Conservation (phyloP, 30 jellyfish, hydroid and myxozoan species). For the Pseudorhiza aurosa region DNA sequence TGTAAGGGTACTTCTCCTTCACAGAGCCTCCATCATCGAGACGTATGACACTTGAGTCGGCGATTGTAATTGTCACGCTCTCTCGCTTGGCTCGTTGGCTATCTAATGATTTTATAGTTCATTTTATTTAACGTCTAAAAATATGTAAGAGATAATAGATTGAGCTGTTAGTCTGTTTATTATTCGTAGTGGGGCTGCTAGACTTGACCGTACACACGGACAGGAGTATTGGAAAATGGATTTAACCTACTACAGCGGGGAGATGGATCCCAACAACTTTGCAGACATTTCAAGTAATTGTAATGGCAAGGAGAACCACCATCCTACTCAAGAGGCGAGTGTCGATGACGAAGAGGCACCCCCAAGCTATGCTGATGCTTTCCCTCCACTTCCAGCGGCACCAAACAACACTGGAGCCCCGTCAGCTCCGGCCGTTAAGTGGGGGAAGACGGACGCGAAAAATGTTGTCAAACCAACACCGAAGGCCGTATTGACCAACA, state of each 20-base stretch:
- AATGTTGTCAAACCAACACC: constrained; percentile 35
- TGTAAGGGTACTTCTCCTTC: too few species aligned
- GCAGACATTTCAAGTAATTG: constrained; percentile 62
- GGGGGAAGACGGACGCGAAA: constrained; percentile 68
- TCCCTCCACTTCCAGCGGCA: constrained; percentile 95
- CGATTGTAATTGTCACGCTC: background rate
- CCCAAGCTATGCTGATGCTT: constrained; percentile 99
- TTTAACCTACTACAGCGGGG: constrained; percentile 64
- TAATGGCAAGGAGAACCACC: constrained; percentile 53
- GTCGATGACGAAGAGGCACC: constrained; percentile 61
- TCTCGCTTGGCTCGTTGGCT: background rate
- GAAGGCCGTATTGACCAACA: constrained; percentile 5
- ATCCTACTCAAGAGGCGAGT: background rate
- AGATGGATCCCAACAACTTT: constrained; percentile 61
- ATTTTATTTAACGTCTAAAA: too few species aligned
- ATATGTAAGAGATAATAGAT: background rate
- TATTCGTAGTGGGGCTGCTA: constrained; percentile 89
- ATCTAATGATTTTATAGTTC: background rate
- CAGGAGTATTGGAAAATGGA: constrained; percentile 96
- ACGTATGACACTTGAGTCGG: background rate
- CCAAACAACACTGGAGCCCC: constrained; percentile 50
- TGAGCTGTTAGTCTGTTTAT: background rate
- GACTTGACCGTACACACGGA: constrained; percentile 98
- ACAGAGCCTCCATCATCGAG: background rate
- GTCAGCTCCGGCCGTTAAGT: constrained; percentile 47